Evolutionary conservation across 2,113 vertebrate genomes (phyloP), one percentile per base, ranked within the genome.

Genomic region (Agelaius phoeniceus): DNA sequence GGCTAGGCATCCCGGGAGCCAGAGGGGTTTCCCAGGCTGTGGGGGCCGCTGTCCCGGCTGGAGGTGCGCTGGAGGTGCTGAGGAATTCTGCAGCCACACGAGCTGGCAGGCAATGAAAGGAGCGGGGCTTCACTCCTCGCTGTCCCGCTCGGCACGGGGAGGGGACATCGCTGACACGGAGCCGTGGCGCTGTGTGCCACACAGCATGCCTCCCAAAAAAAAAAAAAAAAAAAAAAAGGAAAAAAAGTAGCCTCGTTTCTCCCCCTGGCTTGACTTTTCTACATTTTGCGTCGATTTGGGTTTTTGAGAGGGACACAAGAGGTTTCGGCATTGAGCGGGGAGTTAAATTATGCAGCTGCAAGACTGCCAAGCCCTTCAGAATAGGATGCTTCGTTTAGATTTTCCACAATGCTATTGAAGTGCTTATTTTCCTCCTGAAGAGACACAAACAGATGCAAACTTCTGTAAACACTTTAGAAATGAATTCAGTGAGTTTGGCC

Each of bases 391-490:
- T 97, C 97, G 79, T 98, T 98, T 97, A 98, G 97, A 97, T 98
- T 98, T 97, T 97, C 93, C 97, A 98, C 98, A 98, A 98, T 98
- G 98, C 98, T 97, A 98, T 98, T 98, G 98, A 98, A 98, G 98
- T 98, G 98, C 98, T 98, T 98, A 98, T 98, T 98, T 98, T 98
- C 98, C 98, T 98, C 98, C 98, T 98, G 98, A 98, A 98, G 98
- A 98, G 98, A 98, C 98, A 98, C 98, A 98, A 98, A 98, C 98
- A 98, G 98, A 98, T 98, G 98, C 98, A 98, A 98, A 98, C 98
- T 98, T 98, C 98, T 98, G 98, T 98, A 98, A 98, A 98, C 98
- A 98, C 98, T 98, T 98, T 98, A 98, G 98, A 98, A 98, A 98
- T 98, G 96, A 98, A 98, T 98, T 98, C 98, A 98, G 98, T 96